Base-by-base conservation (phyloP, 2,888 invertebrate species). In the Choreutis nemorana region DNA sequence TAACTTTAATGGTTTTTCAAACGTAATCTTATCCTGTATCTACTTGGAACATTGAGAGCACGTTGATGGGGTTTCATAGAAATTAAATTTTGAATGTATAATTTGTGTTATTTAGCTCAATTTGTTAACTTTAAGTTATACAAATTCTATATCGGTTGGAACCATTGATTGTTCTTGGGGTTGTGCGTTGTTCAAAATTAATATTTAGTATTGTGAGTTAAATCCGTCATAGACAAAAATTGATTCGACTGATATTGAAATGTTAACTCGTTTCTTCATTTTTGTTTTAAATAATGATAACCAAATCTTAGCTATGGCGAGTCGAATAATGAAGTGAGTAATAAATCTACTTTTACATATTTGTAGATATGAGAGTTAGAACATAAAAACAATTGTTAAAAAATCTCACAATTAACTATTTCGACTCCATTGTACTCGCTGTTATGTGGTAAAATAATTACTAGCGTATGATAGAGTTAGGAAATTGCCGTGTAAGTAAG, bases 171-270 rank as follows among this genome's bases (percentile, higher is more conserved):
- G 42, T 47, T 48, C 53, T 54, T 45, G 55, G 50, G 72, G 73
- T 75, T 73, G 75, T 75, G 73, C 55, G 58, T 63, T 64, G 44
- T 55, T 54, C 54, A 50, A 59, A 51, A 53, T 37, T 51, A 53
- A 58, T 50, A 42, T 40, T 51, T 51, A 52, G 42, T 50, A 51
- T 55, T 58, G 55, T 52, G 55, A 59, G 53, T 62, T 62, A 49
- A 63, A 59, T 67, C 68, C 67, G 66, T 73, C 67, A 62, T 11
- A 21, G 10, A 9, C 14, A 14, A 27, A 67, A 57, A 59, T 56
- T 58, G 29, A 55, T 61, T 61, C 56, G 66, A 61, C 58, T 62
- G 59, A 63, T 50, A 53, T 57, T 53, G 44, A 46, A 45, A 46
- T 34, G n/a, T 7, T 35, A 44, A 48, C 50, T 45, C 32, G 37